phyloP scores from a whole-genome alignment of 2,888 invertebrate genomes.

The Sphinx pinastri region DNA sequence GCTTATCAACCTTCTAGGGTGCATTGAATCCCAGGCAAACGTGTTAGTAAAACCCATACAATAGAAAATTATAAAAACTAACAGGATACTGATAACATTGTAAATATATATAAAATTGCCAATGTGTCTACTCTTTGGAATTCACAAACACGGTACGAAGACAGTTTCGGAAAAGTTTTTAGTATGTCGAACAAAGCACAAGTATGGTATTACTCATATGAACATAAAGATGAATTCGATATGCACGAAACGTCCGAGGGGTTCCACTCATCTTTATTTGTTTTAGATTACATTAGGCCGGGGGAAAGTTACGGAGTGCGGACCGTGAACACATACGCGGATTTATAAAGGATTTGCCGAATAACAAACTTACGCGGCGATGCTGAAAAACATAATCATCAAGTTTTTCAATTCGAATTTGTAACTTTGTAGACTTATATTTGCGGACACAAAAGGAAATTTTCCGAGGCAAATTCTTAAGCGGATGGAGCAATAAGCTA shows the following conservation, averaged over 20 bases:
- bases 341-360: constrained; percentile 63
- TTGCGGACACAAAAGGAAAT: constrained; percentile 31
- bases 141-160: constrained; percentile 42
- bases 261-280: constrained; percentile 79
- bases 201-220: constrained; percentile 71
- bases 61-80: too few species aligned
- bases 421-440: constrained; percentile 47
- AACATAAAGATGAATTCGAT: constrained; percentile 69
- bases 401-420: constrained; percentile 70
- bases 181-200: constrained; percentile 49
- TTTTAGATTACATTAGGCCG: constrained; percentile 80
- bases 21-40: too few species aligned
- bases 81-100: too few species aligned
- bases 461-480: constrained; percentile 31
- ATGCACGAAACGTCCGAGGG: constrained; percentile 70
- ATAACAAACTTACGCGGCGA: constrained; percentile 44
- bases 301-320: constrained; percentile 61
- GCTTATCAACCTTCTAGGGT: too few species aligned
- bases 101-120: background rate
- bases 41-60: too few species aligned
- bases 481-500: background rate
- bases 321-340: constrained; percentile 62
- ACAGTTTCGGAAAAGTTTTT: constrained; percentile 48
- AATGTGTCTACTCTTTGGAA: constrained; percentile 20
- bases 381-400: constrained; percentile 63